A percentile compares a stretch with the other conserved stretches of the same genome.
phyloP scores from a whole-genome alignment of 1,140 invertebrate genomes.

The Varroa destructor region DNA sequence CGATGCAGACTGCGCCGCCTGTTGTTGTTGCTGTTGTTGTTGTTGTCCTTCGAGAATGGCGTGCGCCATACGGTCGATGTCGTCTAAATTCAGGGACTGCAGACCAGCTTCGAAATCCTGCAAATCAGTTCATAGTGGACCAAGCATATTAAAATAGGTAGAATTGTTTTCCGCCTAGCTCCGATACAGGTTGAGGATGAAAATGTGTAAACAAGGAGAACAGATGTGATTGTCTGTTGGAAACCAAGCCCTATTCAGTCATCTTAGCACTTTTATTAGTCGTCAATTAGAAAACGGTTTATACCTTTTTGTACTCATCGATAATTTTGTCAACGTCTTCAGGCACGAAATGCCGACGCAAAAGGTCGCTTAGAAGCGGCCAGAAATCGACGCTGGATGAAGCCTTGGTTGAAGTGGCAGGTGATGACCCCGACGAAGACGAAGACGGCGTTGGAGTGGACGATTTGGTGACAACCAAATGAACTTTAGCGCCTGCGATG shows the following conservation, averaged over 20 bases:
- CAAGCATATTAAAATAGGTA: too few relatives aligned
- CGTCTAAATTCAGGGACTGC: conserved; percentile 3
- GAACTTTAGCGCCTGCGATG: conserved; percentile 17
- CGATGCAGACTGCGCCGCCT: too few relatives aligned
- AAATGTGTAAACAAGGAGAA: too few relatives aligned
- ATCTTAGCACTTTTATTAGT: too few relatives aligned
- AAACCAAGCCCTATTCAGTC: too few relatives aligned
- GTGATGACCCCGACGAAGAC: background rate
- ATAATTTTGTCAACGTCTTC: conserved; percentile 24
- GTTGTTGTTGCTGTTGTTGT: background rate
- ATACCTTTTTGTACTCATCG: conserved; percentile 16
- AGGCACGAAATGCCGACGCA: conserved; percentile 9
- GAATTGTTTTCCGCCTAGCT: too few relatives aligned
- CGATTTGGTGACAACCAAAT: conserved; percentile 5
- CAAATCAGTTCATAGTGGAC: background rate
- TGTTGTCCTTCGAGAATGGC: conserved; percentile 17
- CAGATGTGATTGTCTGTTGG: too few relatives aligned
- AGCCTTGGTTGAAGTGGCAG: too few relatives aligned
- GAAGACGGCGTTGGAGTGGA: background rate
- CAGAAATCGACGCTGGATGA: background rate
- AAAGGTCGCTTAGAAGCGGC: background rate
- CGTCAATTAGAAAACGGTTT: too few relatives aligned
- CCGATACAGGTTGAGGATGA: too few relatives aligned
- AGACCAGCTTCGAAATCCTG: conserved; percentile 22
- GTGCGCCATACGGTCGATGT: conserved; percentile 17